phyloP scores from a whole-genome alignment of 2,888 invertebrate genomes.

The Nemoura dubitans region DNA sequence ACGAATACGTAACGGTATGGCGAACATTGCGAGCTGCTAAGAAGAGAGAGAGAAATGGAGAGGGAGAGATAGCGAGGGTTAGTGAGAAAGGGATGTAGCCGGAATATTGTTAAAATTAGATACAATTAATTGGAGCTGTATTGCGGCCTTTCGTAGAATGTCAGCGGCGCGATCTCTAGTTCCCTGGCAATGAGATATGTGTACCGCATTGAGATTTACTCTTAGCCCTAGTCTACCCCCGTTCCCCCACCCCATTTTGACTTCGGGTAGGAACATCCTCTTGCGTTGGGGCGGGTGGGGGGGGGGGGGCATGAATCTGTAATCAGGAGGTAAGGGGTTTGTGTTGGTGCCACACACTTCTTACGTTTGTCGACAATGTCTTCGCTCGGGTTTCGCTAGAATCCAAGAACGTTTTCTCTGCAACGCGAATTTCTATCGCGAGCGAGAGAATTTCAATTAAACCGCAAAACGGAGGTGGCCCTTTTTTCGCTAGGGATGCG shows the following conservation, averaged over 20 bases:
- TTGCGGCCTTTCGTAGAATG: not conserved
- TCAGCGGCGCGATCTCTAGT: not conserved
- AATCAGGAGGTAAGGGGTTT: slow-evolving; percentile 3
- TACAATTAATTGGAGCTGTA: slow-evolving; percentile 22
- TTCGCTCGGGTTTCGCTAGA: not conserved
- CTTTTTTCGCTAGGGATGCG: not conserved
- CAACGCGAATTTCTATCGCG: no score
- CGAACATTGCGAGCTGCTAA: not conserved
- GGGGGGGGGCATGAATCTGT: not conserved
- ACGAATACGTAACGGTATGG: not conserved
- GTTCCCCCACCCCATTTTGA: not conserved
- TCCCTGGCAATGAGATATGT: not conserved
- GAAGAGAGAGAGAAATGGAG: not conserved
- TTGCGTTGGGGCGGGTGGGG: no score
- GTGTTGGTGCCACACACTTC: not conserved
- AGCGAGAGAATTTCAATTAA: not conserved
- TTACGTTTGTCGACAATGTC: not conserved
- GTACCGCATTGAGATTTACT: slow-evolving; percentile 23
- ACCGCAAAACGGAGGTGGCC: not conserved
- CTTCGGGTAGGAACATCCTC: not conserved
- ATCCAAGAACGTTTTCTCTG: not conserved
- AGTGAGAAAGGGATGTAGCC: no score
- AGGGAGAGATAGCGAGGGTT: no score
- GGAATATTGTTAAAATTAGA: slow-evolving; percentile 27
- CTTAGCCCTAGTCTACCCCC: not conserved